These are phyloP conservation scores for Sparus aurata DNA, from an alignment of 2,797 vertebrate genomes.

Conservation along the genomic window DNA sequence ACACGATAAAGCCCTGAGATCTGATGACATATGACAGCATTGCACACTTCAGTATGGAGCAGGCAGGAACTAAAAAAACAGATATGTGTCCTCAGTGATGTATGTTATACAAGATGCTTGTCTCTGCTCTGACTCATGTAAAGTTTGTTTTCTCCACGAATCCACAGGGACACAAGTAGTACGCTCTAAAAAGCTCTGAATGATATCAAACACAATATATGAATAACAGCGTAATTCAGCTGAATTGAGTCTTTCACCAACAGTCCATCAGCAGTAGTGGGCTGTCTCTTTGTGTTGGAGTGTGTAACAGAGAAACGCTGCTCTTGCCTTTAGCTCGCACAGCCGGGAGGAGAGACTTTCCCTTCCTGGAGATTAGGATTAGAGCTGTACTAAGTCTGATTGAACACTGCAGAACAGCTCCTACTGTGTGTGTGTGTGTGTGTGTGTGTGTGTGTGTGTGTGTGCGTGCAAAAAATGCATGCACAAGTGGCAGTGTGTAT, in stretches of 20 bases:
- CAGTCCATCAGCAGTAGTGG: conserved; percentile 48
- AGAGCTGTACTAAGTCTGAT: conserved; percentile 77
- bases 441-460: conserved; percentile 22
- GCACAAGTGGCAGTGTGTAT: conserved; percentile 10
- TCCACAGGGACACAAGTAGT: conserved; percentile 24
- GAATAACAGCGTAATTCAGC: conserved; percentile 51
- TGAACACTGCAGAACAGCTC: conserved; percentile 71
- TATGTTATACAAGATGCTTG: background rate
- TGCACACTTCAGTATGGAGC: background rate
- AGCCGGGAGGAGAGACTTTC: conserved; percentile 70
- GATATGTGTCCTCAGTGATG: background rate
- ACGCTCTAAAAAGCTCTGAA: conserved; percentile 25
- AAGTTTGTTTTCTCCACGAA: conserved; percentile 14
- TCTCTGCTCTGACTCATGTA: conserved; percentile 21
- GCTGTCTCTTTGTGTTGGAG: conserved; percentile 65
- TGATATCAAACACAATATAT: conserved; percentile 42
- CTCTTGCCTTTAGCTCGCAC: conserved; percentile 57
- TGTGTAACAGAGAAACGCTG: conserved; percentile 55
- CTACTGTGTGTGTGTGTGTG: conserved; percentile 34
- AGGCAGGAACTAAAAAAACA: background rate
- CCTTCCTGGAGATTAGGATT: conserved; percentile 80
- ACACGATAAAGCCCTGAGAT: background rate
- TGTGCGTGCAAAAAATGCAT: conserved; percentile 15
- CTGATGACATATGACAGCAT: background rate
- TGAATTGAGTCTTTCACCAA: conserved; percentile 52